Evolutionary conservation across 2,888 invertebrate genomes (phyloP), one percentile per base, ranked within the genome.

Genomic region (Cantharis rustica): DNA sequence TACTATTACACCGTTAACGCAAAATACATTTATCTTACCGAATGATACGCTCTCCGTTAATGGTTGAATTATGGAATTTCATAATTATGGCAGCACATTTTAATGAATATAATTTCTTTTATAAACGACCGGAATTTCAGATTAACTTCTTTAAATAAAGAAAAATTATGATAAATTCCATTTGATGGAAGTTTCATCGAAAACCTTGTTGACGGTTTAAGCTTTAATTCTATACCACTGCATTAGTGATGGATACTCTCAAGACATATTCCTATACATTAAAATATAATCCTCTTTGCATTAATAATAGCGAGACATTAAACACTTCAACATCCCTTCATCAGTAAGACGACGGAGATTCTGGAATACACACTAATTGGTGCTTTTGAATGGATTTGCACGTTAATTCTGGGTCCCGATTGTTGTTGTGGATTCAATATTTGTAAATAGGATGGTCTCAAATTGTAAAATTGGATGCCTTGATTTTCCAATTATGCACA

Each of bases 201-300:
- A n/a, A 47, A 47, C 47, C 47, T 47, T n/a, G 1, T 4, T 9
- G 1, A 47, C n/a, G n/a, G 9, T 47, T n/a, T 7, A n/a, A 47
- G 47, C n/a, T 9, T 5, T 47, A 31, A 31, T 31, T 31, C 31
- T 5, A n/a, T n/a, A 47, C 47, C 47, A n/a, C 47, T 47, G n/a
- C 47, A 47, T 47, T n/a, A n/a, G n/a, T 72, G 72, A 77, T 77
- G 77, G 78, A 76, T 75, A 66, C 64, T 71, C 63, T 71, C 71
- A 71, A 76, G 74, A 72, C 72, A 71, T 73, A 68, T 66, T 68
- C 78, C 79, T 80, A 80, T 81, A 81, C 81, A 84, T 83, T 83
- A 82, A 47, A 81, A 81, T 81, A 81, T 84, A 85, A 85, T 83
- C 85, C 84, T 82, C 84, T 84, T 85, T 84, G 80, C 84, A 83